phyloP scores from a whole-genome alignment of 2,888 invertebrate species.

The Eretmocerus hayati region DNA sequence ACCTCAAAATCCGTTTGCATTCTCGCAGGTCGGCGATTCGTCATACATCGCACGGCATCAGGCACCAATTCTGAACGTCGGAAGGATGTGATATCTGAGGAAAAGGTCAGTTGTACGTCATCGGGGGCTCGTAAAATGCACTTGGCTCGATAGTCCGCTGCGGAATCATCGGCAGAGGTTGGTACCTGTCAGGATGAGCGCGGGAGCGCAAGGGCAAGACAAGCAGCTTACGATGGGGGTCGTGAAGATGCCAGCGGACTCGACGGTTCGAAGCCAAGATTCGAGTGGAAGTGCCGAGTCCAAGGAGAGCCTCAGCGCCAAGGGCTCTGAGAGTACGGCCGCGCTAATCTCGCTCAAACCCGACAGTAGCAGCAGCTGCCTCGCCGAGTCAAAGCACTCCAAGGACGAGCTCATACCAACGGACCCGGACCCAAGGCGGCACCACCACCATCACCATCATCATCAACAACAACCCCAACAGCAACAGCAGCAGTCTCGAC shows the following conservation, averaged over 20 bases:
- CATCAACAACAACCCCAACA: no score
- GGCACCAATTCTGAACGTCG: no score
- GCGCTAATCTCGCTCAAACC: conserved; percentile 34
- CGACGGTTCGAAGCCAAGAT: conserved; percentile 42
- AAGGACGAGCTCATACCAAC: conserved; percentile 43
- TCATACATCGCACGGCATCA: no score
- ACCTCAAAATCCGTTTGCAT: no score
- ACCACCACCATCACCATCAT: no score
- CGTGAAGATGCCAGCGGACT: conserved; percentile 27
- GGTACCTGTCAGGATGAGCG: no score
- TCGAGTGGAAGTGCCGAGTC: conserved; percentile 39
- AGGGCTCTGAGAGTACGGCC: conserved; percentile 23
- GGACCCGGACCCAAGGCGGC: conserved; percentile 30
- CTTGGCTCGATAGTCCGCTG: no score
- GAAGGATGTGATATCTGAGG: no score
- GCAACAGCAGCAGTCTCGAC: conserved; percentile 8
- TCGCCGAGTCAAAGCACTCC: conserved; percentile 42
- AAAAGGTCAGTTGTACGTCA: no score
- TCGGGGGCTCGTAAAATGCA: no score
- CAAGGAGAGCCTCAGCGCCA: conserved; percentile 29
- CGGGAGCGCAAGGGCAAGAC: background rate
- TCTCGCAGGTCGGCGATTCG: no score
- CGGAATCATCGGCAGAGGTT: no score
- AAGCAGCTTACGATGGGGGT: conserved; percentile 3
- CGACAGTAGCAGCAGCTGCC: conserved; percentile 40